These are phyloP conservation scores for Bubo bubo DNA, from an alignment of 2,113 vertebrate genomes.

Conservation along the genomic window DNA sequence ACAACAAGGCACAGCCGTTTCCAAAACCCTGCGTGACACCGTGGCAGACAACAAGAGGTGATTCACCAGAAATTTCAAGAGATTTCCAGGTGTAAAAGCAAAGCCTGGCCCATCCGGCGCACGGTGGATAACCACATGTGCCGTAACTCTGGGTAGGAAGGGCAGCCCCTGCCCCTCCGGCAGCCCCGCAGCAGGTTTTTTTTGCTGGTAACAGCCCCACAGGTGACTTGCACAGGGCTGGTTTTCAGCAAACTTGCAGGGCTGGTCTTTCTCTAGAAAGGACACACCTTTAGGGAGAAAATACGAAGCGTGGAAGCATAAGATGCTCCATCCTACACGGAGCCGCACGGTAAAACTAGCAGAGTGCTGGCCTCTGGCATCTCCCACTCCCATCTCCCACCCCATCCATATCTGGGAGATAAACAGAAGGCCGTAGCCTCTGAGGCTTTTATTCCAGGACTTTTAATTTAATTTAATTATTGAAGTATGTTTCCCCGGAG, in stretches of 20 bases:
- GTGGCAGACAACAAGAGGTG: not conserved
- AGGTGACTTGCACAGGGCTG: not conserved
- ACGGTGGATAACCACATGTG: not conserved
- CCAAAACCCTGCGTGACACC: not conserved
- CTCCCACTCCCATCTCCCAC: not conserved
- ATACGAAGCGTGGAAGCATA: rapidly evolving
- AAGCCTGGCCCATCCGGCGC: not conserved
- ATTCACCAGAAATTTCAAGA: not conserved
- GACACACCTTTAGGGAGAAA: not conserved
- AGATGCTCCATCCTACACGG: not conserved
- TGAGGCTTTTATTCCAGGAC: not conserved
- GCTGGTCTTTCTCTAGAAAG: not conserved
- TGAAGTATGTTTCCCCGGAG: not conserved
- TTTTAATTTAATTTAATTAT: not conserved
- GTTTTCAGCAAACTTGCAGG: not conserved
- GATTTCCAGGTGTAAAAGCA: not conserved
- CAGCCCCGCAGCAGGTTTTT: not conserved
- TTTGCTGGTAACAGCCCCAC: not conserved
- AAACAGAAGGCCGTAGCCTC: not conserved
- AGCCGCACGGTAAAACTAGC: not conserved
- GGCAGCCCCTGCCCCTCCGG: not conserved
- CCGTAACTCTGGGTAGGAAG: rapidly evolving
- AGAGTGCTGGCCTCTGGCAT: not conserved
- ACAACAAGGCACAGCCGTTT: not conserved
- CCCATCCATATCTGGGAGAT: not conserved